Conservation (phyloP, 2,797 vertebrate species). For the Molossus alvarezi region DNA sequence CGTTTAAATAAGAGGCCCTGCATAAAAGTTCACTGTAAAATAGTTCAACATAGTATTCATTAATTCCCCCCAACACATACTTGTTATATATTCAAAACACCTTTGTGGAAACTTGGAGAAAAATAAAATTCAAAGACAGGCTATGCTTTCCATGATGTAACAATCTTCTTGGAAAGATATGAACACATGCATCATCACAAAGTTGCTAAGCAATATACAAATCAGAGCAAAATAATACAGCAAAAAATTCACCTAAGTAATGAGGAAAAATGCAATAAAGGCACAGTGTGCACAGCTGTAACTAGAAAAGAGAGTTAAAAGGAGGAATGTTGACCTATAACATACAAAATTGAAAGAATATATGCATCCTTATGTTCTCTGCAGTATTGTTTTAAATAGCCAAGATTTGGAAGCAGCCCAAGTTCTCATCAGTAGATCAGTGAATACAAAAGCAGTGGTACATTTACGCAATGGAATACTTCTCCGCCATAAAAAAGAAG, state of each 20-base stretch:
- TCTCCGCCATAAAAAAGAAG: neutral
- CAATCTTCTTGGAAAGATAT: neutral
- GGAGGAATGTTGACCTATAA: neutral
- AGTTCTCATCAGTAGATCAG: neutral
- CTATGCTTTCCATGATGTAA: neutral
- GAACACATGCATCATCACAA: neutral
- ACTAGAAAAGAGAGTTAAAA: neutral
- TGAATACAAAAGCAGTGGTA: neutral
- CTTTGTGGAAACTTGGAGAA: neutral
- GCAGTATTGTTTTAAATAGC: neutral
- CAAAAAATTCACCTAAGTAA: neutral
- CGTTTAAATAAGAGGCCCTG: neutral
- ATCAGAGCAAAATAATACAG: neutral
- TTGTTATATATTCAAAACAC: constrained; percentile 14
- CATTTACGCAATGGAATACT: neutral
- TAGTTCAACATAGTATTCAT: constrained; percentile 10
- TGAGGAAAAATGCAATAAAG: neutral
- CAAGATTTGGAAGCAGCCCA: neutral
- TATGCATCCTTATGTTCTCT: neutral
- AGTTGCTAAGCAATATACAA: constrained; percentile 10
- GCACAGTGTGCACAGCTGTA: neutral
- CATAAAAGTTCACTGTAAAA: constrained; percentile 38
- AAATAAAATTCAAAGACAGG: constrained; percentile 49
- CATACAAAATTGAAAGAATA: neutral
- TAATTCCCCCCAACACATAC: neutral